Percentiles rank a stretch among this genome's conserved stretches.
These are phyloP conservation scores for Carollia perspicillata DNA, from an alignment of 2,113 vertebrate genomes.

Conservation along the genomic window DNA sequence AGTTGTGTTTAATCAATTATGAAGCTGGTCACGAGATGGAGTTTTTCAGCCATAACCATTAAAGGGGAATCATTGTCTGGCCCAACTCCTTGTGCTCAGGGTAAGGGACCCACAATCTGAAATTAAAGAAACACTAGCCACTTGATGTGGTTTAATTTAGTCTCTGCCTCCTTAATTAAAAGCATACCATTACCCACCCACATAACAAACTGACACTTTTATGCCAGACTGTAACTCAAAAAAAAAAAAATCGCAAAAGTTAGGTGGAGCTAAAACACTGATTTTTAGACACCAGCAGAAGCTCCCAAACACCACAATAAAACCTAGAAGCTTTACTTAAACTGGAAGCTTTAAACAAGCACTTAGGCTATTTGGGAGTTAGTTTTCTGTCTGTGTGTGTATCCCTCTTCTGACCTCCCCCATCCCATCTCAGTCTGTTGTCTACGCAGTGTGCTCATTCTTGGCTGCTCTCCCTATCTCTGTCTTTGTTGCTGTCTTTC, in stretches of 20 bases:
- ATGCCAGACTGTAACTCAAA: conserved; percentile 73
- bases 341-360: conserved; percentile 5
- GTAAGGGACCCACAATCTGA: conserved; percentile 64
- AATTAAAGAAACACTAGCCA: conserved; percentile 78
- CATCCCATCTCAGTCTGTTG: neutral
- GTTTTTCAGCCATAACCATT: conserved; percentile 79
- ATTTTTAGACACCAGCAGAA: conserved; percentile 75
- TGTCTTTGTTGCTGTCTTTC: too few species aligned
- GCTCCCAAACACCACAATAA: neutral
- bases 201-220: conserved; percentile 69
- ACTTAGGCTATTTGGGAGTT: neutral
- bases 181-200: conserved; percentile 70
- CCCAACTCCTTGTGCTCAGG: conserved; percentile 63
- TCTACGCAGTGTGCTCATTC: neutral
- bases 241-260: conserved; percentile 63
- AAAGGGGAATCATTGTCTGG: conserved; percentile 74
- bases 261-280: conserved; percentile 80
- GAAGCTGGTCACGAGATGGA: conserved; percentile 82
- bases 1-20: conserved; percentile 87
- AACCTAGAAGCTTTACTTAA: conserved; percentile 16
- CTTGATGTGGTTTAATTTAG: conserved; percentile 78
- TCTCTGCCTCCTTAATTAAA: conserved; percentile 82
- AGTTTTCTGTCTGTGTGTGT: neutral
- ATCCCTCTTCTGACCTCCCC: neutral
- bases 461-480: neutral